These are phyloP conservation scores for Agrypnia vestita DNA, from an alignment of 1,140 invertebrate species.

Conservation along the genomic window DNA sequence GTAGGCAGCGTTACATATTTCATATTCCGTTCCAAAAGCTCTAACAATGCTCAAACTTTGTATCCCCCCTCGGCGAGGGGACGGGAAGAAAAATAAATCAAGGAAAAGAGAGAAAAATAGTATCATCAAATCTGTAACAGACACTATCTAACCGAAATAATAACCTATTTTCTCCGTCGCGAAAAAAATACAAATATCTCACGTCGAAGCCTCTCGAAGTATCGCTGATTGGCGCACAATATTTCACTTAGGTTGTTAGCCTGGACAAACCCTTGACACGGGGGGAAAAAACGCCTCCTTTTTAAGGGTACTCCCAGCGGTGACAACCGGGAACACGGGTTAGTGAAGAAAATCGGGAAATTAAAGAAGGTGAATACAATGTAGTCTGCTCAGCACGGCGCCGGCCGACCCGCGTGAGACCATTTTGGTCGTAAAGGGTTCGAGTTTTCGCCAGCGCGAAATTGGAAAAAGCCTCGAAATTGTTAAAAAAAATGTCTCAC, in stretches of 20 bases:
- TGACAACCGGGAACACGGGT: conserved; percentile 42
- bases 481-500: background rate
- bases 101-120: conserved; percentile 3
- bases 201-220: conserved; percentile 9
- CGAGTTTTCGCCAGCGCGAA: background rate
- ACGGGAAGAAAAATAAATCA: conserved; percentile 20
- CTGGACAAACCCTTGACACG: conserved; percentile 21
- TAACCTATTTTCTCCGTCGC: conserved; percentile 8
- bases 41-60: background rate
- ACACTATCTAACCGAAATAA: conserved; percentile 16
- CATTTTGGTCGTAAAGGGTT: conserved; percentile 15
- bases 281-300: conserved; percentile 13
- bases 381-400: conserved; percentile 6
- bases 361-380: conserved; percentile 21
- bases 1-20: too few relatives aligned
- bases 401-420: conserved; percentile 19
- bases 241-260: conserved; percentile 33
- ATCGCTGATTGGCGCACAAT: conserved; percentile 35
- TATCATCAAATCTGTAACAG: conserved; percentile 29
- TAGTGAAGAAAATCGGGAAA: conserved; percentile 24
- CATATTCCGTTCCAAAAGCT: background rate
- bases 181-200: conserved; percentile 18
- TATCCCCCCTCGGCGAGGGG: too few relatives aligned
- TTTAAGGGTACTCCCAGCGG: conserved; percentile 36
- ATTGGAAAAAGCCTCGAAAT: background rate